A percentile compares a stretch with the other conserved stretches of the same genome.
These are phyloP conservation scores for Machimus atricapillus DNA, from an alignment of 2,888 invertebrate genomes.

Conservation along the genomic window DNA sequence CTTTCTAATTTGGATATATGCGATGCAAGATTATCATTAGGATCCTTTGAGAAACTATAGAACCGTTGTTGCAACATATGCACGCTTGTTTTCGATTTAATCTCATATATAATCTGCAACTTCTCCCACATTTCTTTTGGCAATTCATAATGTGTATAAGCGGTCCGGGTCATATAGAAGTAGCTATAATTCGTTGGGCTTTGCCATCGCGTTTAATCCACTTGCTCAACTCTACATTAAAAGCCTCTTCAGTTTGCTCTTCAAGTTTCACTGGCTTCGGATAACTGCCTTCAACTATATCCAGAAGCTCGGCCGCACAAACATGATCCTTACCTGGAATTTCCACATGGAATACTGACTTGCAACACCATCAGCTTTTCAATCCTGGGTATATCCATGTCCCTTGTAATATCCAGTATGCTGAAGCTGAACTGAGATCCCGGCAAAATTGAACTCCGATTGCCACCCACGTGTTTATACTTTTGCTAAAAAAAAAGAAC, in stretches of 20 bases:
- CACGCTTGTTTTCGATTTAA: slow-evolving; percentile 52
- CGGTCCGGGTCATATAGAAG: slow-evolving; percentile 40
- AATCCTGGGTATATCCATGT: background rate
- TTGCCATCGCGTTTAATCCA: slow-evolving; percentile 40
- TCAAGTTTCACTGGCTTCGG: background rate
- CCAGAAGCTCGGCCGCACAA: slow-evolving; percentile 39
- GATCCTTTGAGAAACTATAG: slow-evolving; percentile 45
- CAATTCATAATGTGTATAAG: slow-evolving; percentile 46
- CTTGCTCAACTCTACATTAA: background rate
- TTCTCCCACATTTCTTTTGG: slow-evolving; percentile 46
- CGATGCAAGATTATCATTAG: slow-evolving; percentile 45
- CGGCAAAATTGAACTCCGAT: background rate
- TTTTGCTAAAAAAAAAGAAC: background rate
- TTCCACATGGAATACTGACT: slow-evolving; percentile 47
- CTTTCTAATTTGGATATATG: slow-evolving; percentile 44
- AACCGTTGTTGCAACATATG: slow-evolving; percentile 54
- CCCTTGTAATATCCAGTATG: background rate
- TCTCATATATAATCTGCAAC: slow-evolving; percentile 51
- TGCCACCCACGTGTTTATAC: background rate
- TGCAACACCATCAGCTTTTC: slow-evolving; percentile 28
- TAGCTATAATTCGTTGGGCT: slow-evolving; percentile 44
- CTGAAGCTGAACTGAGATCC: background rate
- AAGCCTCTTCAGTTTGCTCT: slow-evolving; percentile 3
- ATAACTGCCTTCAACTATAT: slow-evolving; percentile 12
- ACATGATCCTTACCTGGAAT: slow-evolving; percentile 43